Conservation (phyloP, 2,888 invertebrate species). For the Acanthoscelides obtectus region DNA sequence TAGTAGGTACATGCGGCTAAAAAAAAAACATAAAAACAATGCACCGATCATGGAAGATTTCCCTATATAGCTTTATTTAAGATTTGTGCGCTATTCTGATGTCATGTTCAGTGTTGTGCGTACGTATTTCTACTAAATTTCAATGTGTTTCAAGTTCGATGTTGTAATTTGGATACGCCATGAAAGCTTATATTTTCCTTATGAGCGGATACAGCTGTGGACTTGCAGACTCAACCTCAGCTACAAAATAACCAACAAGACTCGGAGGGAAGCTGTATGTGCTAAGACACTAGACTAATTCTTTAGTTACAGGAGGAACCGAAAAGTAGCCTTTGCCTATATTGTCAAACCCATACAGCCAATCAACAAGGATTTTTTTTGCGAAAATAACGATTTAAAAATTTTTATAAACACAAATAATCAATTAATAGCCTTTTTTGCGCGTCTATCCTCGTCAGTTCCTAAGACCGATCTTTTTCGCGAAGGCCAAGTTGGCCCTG, state of each 20-base stretch:
- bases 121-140: background rate
- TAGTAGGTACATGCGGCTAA: no score
- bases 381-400: no score
- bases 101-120: background rate
- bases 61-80: background rate
- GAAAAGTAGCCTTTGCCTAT: conserved; percentile 40
- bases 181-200: conserved; percentile 11
- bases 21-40: no score
- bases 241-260: conserved; percentile 75
- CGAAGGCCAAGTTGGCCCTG: no score
- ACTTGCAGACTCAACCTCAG: conserved; percentile 75
- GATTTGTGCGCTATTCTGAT: background rate
- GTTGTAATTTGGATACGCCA: background rate
- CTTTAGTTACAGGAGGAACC: conserved; percentile 25
- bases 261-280: conserved; percentile 79
- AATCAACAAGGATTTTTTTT: conserved; percentile 7
- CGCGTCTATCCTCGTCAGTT: no score
- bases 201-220: conserved; percentile 59
- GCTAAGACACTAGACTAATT: conserved; percentile 52
- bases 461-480: no score
- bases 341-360: conserved; percentile 5
- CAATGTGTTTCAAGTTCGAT: background rate
- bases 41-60: background rate
- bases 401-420: no score
- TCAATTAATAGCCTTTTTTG: no score